phyloP scores from a whole-genome alignment of 1,140 invertebrate species.

The Cotesia glomerata region DNA sequence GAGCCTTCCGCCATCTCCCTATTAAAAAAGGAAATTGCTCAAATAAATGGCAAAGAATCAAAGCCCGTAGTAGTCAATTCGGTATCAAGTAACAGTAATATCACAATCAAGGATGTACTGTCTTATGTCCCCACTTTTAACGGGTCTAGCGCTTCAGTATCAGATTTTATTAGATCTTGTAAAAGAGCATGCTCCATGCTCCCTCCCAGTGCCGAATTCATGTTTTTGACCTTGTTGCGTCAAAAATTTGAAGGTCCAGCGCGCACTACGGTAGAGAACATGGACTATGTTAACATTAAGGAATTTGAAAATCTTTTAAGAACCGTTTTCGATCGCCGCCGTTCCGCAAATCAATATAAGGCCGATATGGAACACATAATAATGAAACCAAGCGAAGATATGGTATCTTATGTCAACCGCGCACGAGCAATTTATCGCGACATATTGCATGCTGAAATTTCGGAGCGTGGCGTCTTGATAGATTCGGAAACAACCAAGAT shows the following conservation, averaged over 20 bases:
- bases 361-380: neutral
- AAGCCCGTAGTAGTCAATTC: too few species aligned
- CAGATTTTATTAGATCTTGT: too few species aligned
- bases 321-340: neutral
- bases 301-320: neutral
- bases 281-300: neutral
- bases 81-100: too few species aligned
- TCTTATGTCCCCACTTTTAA: too few species aligned
- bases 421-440: neutral
- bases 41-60: too few species aligned
- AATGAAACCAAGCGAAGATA: neutral
- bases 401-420: neutral
- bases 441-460: neutral
- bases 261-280: neutral
- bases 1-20: too few species aligned
- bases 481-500: too few species aligned
- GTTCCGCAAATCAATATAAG: neutral
- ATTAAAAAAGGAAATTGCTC: too few species aligned
- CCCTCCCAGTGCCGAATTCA: neutral
- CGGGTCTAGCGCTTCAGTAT: too few species aligned
- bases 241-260: neutral
- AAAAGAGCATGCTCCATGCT: too few species aligned
- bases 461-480: too few species aligned
- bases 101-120: too few species aligned
- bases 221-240: neutral